These are phyloP conservation scores for Prionace glauca DNA, from an alignment of 2,797 vertebrate species.

Conservation along the genomic window DNA sequence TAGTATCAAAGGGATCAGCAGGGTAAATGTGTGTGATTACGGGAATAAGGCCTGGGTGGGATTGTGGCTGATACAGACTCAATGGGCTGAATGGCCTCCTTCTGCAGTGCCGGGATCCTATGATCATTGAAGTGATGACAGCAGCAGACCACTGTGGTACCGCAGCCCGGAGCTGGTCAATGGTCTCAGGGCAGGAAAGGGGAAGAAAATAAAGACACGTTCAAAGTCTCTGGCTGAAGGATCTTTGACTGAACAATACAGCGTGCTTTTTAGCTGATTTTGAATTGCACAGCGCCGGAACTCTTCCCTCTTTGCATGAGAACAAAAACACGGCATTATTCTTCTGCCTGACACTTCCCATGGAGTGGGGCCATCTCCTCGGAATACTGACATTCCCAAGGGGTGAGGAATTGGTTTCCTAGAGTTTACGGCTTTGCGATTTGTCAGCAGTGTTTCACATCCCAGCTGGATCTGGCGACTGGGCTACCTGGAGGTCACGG, in stretches of 20 bases:
- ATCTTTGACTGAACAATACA: background rate
- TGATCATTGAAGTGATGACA: background rate
- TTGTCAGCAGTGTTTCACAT: background rate
- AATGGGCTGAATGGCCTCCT: no score
- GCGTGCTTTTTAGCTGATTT: background rate
- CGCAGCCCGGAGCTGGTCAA: background rate
- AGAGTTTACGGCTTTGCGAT: background rate
- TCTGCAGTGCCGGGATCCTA: no score
- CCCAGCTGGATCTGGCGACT: background rate
- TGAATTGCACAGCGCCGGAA: background rate
- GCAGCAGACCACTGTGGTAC: background rate
- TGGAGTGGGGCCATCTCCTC: background rate
- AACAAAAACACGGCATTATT: background rate
- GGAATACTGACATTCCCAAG: background rate
- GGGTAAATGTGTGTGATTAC: no score
- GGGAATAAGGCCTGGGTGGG: no score
- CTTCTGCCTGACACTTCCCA: background rate
- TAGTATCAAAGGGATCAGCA: no score
- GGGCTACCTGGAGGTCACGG: background rate
- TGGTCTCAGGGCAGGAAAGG: background rate
- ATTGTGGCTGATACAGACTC: no score
- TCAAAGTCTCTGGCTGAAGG: background rate
- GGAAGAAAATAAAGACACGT: background rate
- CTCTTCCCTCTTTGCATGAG: background rate
- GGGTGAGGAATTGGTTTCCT: background rate